Evolutionary conservation across 2,888 invertebrate species (phyloP).

Genomic region (Lycophotia porphyrea): DNA sequence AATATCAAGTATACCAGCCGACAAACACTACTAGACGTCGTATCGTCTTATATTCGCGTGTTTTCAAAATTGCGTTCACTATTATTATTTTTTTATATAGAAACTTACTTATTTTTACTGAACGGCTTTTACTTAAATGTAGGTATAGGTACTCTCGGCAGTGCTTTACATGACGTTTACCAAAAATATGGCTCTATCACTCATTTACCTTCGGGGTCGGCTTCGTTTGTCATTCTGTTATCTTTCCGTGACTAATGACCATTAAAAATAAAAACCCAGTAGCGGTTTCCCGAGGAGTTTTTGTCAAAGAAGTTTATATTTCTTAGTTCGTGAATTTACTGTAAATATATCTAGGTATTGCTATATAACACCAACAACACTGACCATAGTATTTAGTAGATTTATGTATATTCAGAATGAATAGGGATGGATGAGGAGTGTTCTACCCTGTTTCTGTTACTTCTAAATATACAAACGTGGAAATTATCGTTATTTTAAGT

Average conservation of each 20-base stretch:
- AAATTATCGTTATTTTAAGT: not conserved
- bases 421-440: not conserved
- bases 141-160: constrained; percentile 5
- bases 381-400: not conserved
- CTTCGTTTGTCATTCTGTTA: constrained; percentile 69
- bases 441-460: not conserved
- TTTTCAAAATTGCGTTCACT: not conserved
- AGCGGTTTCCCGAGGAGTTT: constrained; percentile 39
- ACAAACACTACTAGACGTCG: not conserved
- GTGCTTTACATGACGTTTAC: constrained; percentile 15
- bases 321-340: constrained; percentile 21
- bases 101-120: not conserved
- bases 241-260: constrained; percentile 70
- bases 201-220: constrained; percentile 57
- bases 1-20: not conserved
- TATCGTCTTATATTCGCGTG: not conserved
- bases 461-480: constrained; percentile 2
- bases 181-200: constrained; percentile 52
- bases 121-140: constrained; percentile 8
- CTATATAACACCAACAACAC: not conserved
- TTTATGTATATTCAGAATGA: not conserved
- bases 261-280: constrained; percentile 66
- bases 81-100: not conserved
- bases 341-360: not conserved
- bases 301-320: constrained; percentile 33